Conservation (phyloP, 35 echinoderm and acorn worm species). For the Heliocidaris tuberculata region DNA sequence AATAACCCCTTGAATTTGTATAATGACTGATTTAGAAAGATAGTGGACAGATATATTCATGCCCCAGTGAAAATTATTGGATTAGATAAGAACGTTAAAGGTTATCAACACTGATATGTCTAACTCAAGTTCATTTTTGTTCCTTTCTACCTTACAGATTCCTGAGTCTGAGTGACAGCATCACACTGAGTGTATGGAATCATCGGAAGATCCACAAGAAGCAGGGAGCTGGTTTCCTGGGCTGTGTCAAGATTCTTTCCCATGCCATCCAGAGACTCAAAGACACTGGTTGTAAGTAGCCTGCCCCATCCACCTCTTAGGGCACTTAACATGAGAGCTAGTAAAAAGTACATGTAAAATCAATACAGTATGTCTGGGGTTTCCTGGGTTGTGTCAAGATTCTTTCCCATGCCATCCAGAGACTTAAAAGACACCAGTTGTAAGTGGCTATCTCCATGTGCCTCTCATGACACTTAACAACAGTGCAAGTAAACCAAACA, state of each 20-base stretch:
- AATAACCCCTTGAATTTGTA: no score
- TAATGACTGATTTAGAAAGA: no score
- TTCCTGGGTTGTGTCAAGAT: no score
- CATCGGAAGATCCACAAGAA: conserved; percentile 99
- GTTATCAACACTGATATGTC: background rate
- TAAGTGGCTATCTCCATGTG: no score
- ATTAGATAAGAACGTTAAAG: background rate
- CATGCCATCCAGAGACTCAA: conserved; percentile 98
- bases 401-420: no score
- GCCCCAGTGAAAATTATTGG: no score
- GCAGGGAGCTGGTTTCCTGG: conserved; percentile 95
- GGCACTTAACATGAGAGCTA: background rate
- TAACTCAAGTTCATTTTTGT: background rate
- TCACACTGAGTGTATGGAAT: conserved; percentile 97
- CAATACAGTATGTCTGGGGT: conserved; percentile 5
- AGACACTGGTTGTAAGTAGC: conserved; percentile 96
- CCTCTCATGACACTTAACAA: no score
- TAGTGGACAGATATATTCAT: background rate
- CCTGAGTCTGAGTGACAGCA: conserved; percentile 86
- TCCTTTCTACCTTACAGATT: conserved; percentile 59
- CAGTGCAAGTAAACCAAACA: no score
- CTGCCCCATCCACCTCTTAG: background rate
- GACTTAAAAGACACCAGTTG: no score
- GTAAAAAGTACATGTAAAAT: background rate
- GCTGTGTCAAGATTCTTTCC: conserved; percentile 89